phyloP scores from a whole-genome alignment of 2,113 vertebrate species.

The Sciurus niger region DNA sequence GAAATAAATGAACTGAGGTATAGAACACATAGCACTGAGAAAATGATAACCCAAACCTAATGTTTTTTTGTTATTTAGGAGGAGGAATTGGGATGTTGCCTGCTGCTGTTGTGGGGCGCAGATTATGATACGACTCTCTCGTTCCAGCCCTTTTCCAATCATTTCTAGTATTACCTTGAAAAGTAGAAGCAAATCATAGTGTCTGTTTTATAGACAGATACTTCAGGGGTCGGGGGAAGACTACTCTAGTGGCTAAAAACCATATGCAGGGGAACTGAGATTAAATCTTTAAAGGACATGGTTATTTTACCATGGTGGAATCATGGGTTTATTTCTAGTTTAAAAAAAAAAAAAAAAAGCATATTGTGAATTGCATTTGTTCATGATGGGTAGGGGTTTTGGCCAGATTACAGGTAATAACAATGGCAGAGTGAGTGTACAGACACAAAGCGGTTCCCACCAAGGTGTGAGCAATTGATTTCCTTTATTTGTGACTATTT shows the following conservation, averaged over 20 bases:
- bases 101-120: neutral
- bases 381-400: neutral
- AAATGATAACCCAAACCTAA: neutral
- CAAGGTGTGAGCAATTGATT: neutral
- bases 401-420: neutral
- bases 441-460: neutral
- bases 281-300: neutral
- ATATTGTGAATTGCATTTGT: neutral
- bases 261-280: neutral
- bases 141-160: neutral
- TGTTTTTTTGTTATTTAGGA: neutral
- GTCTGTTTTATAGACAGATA: neutral
- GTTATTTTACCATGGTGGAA: neutral
- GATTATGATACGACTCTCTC: neutral
- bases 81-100: neutral
- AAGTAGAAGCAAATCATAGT: neutral
- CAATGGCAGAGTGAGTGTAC: neutral
- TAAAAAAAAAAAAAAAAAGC: neutral
- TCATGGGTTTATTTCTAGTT: neutral
- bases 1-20: neutral
- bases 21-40: neutral
- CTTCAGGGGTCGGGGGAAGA: neutral
- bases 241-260: neutral
- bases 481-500: neutral
- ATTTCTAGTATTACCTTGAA: conserved; percentile 50